These are phyloP conservation scores for Callimorpha dominula DNA, from an alignment of 2,888 invertebrate species.

Conservation along the genomic window DNA sequence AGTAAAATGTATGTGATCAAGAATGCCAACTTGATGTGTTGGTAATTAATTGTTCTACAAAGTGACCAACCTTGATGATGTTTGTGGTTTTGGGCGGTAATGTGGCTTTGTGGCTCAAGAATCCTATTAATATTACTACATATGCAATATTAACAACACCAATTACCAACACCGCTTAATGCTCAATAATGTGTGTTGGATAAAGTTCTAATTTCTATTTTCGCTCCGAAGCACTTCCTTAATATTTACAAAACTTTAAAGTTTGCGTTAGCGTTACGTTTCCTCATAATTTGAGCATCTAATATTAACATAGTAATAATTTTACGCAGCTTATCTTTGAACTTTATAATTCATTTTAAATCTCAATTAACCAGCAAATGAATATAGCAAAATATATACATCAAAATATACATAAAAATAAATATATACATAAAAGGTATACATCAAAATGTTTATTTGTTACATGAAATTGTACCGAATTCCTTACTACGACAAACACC, in stretches of 20 bases:
- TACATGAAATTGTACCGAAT: background rate
- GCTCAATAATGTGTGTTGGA: background rate
- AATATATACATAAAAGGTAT: too few species aligned
- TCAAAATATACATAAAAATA: background rate
- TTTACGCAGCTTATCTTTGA: background rate
- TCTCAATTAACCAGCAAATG: background rate
- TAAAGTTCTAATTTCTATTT: background rate
- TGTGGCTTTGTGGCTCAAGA: constrained; percentile 1
- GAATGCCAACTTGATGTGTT: constrained; percentile 1
- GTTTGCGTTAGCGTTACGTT: background rate
- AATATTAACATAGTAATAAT: background rate
- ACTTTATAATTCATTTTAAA: background rate
- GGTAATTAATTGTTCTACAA: constrained; percentile 16
- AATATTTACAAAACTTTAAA: background rate
- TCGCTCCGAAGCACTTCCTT: background rate
- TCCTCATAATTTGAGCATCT: background rate
- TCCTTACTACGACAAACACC: background rate
- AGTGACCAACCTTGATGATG: constrained; percentile 15
- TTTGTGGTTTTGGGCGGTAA: constrained; percentile 15
- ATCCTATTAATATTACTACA: constrained; percentile 15
- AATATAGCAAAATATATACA: too few species aligned
- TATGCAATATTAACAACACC: background rate
- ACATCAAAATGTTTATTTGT: background rate
- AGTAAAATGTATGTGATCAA: background rate
- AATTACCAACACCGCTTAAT: background rate